Conservation (phyloP, 1,140 invertebrate species). For the Drosophila funebris region DNA sequence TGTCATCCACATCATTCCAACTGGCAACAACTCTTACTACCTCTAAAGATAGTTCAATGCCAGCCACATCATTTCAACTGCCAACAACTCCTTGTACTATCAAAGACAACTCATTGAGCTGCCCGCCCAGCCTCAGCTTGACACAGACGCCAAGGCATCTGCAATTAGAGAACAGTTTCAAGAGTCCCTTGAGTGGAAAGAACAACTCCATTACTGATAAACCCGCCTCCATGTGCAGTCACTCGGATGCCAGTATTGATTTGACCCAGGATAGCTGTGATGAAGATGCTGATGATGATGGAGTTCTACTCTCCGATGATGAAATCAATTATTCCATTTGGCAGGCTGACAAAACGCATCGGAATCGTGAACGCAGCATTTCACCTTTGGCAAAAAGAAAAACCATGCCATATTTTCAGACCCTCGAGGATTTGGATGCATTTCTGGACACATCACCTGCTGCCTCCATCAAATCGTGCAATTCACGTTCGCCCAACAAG, state of each 20-base stretch:
- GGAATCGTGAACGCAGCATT: background rate
- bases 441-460: slow-evolving; percentile 37
- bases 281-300: slow-evolving; percentile 27
- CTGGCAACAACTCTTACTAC: background rate
- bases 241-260: slow-evolving; percentile 55
- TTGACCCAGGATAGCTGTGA: slow-evolving; percentile 53
- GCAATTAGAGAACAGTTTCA: slow-evolving; percentile 51
- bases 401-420: slow-evolving; percentile 45
- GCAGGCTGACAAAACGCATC: slow-evolving; percentile 61
- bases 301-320: slow-evolving; percentile 73
- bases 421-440: slow-evolving; percentile 56
- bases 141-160: background rate
- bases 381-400: slow-evolving; percentile 20
- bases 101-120: slow-evolving; percentile 19
- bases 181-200: slow-evolving; percentile 40
- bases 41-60: background rate
- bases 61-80: background rate
- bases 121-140: slow-evolving; percentile 38
- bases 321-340: slow-evolving; percentile 83
- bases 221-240: background rate
- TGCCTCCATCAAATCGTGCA: slow-evolving; percentile 8
- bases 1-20: background rate
- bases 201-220: slow-evolving; percentile 17
- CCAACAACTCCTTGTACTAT: slow-evolving; percentile 23
- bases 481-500: slow-evolving; percentile 55